Base-by-base conservation (phyloP, 2,797 vertebrate species). In the Sebastes diaconus region DNA sequence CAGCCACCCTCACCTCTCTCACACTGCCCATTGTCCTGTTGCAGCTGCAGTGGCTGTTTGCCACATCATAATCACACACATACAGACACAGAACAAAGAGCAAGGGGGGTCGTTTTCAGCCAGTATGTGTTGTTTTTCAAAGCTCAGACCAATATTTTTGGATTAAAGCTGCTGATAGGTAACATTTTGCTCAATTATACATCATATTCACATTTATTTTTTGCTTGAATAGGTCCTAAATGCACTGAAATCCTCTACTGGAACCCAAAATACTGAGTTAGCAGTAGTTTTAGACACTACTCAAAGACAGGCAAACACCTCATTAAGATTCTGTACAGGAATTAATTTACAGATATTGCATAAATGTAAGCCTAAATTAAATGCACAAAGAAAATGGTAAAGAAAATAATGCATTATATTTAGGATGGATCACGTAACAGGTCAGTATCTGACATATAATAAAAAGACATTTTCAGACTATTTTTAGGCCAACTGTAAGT, bases 41-140 rank as follows among this genome's bases (percentile, higher is more conserved):
- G 73, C 90, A 92, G 87, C 87, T 89, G 90, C 83, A 68, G 77
- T 82, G 86, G 85, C 85, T 22, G 20, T 77, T 70, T 81, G 80
- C 88, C 83, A 86, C 85, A 61, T 9, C 18, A 75, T 79, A 83
- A 77, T 80, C 75, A 79, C 66, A 75, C 58, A 76, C 69, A 79
- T 59, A 77, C 78, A 84, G 59, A 65, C 84, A 74, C 61, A 78
- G 71, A 79, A 75, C 77, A 88, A 80, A 86, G 73, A 79, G 57
- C 14, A 64, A 64, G 16, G 42, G 36, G 22, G 16, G 25, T 36
- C 4, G 25, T 30, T 85, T 52, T 72, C 67, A 73, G 75, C 59
- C 67, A 59, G 2, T 59, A 32, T 55, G 32, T 65, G 52, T 42
- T 79, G 14, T 73, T 80, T 75, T 73, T 68, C 14, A 18, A 46